Base-by-base conservation (phyloP, 2,797 vertebrate genomes). In the Sternotherus odoratus region DNA sequence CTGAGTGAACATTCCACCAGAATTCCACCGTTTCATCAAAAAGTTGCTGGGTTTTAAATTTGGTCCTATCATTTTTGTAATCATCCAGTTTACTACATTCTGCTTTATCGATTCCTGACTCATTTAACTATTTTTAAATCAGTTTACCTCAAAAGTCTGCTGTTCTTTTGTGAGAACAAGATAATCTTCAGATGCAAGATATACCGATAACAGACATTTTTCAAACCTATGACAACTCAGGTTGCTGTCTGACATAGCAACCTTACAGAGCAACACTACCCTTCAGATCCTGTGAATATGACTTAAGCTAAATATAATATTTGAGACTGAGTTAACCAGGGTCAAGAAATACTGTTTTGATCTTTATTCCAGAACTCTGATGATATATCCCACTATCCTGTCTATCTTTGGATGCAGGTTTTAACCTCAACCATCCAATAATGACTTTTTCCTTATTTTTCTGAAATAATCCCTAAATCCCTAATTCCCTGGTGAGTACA, bases 371-470 rank as follows among this genome's bases (percentile, higher is more conserved):
- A 15, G 16, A 75, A 48, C 26, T 48, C 23, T 46, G 24, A 28
- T 46, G 24, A 13, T 46, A 13, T 48, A 15, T 33, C 39, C 30
- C 26, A 53, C 30, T 9, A 10, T 53, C 36, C 53, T 1, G 1
- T 53, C 79, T 69, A 12, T 69, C 66, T 69, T 69, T 69, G 5
- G 36, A 21, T 69, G 36, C 5, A 69, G 19, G 5, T 69, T 69
- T 69, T 33, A 2, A 0, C 23, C n/a, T 49, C 49, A 49, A 21
- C 1, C 39, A 80, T n/a, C 4, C 1, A 75, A n/a, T 1, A 75
- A 79, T 2, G 66, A 43, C 24, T 11, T 46, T 11, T 53, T 77
- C 12, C 36, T 43, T 12, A 51, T n/a, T 50, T 0, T 36, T 16
- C 66, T 33, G n/a, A 72, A 87, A 69, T 33, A 1, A 16, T 21